Conservation (phyloP, 1,140 invertebrate species). For the Hyles euphorbiae region DNA sequence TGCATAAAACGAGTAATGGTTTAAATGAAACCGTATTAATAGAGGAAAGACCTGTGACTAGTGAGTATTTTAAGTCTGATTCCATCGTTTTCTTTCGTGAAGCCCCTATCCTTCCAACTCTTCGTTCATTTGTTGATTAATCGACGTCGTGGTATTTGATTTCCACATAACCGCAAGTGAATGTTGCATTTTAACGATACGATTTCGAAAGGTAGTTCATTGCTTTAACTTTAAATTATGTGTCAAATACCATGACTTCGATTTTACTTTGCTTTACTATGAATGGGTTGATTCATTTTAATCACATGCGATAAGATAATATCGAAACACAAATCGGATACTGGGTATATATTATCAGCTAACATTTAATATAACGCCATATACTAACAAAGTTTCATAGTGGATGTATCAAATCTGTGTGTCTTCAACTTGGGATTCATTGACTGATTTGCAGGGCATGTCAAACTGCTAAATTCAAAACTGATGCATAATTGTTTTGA, state of each 20-base stretch:
- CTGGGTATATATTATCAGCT: constrained; percentile 36
- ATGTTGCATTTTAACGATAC: constrained; percentile 15
- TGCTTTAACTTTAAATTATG: not conserved
- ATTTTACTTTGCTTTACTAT: constrained; percentile 23
- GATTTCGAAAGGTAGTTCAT: not conserved
- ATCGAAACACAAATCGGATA: constrained; percentile 33
- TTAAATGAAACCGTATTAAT: constrained; percentile 53
- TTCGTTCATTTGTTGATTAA: constrained; percentile 3
- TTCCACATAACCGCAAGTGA: constrained; percentile 27
- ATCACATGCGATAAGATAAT: constrained; percentile 36
- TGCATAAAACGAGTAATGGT: constrained; percentile 60
- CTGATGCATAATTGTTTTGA: constrained; percentile 49
- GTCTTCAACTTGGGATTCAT: constrained; percentile 70
- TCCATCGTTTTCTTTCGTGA: constrained; percentile 4
- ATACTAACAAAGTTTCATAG: constrained; percentile 11
- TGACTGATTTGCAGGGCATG: constrained; percentile 72
- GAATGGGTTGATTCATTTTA: constrained; percentile 29
- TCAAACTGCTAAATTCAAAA: constrained; percentile 54
- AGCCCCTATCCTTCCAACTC: constrained; percentile 1
- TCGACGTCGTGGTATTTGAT: constrained; percentile 44
- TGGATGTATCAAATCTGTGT: constrained; percentile 67
- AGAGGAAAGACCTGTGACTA: constrained; percentile 59
- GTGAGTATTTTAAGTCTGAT: constrained; percentile 53
- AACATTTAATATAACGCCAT: constrained; percentile 31
- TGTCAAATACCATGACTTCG: constrained; percentile 25